Percentiles rank a stretch among this genome's conserved stretches.
Conservation (phyloP, 2,888 invertebrate species). For the Arctia plantaginis region DNA sequence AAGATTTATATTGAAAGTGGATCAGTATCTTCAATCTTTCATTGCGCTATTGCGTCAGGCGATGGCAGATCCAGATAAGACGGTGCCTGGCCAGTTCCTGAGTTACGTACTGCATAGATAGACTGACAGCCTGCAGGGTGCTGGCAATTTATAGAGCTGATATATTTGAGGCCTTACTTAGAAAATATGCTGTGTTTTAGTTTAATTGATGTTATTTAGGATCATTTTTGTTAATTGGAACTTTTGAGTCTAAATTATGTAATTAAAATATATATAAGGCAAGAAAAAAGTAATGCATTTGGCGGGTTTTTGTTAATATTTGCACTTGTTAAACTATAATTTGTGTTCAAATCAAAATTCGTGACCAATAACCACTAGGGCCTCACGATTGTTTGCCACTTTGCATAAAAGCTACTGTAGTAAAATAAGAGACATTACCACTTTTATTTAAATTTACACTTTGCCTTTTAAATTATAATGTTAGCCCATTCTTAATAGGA, state of each 20-base stretch:
- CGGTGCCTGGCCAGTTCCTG: conserved; percentile 52
- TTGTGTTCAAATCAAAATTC: neutral
- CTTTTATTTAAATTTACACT: too few species aligned
- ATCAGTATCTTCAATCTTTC: conserved; percentile 57
- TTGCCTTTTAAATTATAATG: too few species aligned
- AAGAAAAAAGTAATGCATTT: too few species aligned
- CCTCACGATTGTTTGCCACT: neutral
- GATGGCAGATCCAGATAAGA: conserved; percentile 57
- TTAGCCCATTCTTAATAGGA: too few species aligned
- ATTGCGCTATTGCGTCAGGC: conserved; percentile 53
- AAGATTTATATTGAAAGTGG: conserved; percentile 57
- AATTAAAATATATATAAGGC: too few species aligned
- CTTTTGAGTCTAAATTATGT: too few species aligned
- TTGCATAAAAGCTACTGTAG: too few species aligned
- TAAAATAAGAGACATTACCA: too few species aligned
- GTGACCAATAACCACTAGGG: too few species aligned
- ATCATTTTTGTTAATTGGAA: neutral
- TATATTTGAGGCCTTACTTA: conserved; percentile 27
- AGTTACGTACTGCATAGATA: conserved; percentile 57
- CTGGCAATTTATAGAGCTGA: conserved; percentile 42
- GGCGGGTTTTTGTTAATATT: too few species aligned
- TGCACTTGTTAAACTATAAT: too few species aligned
- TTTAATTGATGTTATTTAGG: neutral
- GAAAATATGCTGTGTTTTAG: conserved; percentile 11
- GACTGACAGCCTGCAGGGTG: conserved; percentile 51